These are phyloP conservation scores for zebrafish (Danio rerio) DNA, from an alignment of 2,113 vertebrate genomes.

Conservation along the genomic window GRCz12tu NC_133187.1:18491501-18492000, in stretches of 20 bases:
- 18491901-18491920: constrained; percentile 51
- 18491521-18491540: too few species aligned
- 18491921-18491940: constrained; percentile 79
- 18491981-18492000: constrained; percentile 79
- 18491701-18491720: constrained; percentile 76
- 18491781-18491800: too few species aligned
- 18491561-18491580: constrained; percentile 82
- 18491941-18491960: constrained; percentile 83
- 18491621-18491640: constrained; percentile 80
- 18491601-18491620: constrained; percentile 82
- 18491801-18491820: too few species aligned
- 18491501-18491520: neutral
- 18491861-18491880: too few species aligned
- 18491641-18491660: constrained; percentile 76
- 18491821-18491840: too few species aligned
- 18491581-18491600: constrained; percentile 80
- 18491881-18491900: too few species aligned
- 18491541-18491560: constrained; percentile 4
- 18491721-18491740: constrained; percentile 72
- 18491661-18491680: constrained; percentile 74
- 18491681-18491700: constrained; percentile 80
- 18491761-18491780: neutral
- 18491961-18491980: constrained; percentile 77
- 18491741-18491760: too few species aligned
- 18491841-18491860: too few species aligned